These are phyloP conservation scores for Eilema caniola DNA, from an alignment of 2,888 invertebrate species.

Conservation along the genomic window DNA sequence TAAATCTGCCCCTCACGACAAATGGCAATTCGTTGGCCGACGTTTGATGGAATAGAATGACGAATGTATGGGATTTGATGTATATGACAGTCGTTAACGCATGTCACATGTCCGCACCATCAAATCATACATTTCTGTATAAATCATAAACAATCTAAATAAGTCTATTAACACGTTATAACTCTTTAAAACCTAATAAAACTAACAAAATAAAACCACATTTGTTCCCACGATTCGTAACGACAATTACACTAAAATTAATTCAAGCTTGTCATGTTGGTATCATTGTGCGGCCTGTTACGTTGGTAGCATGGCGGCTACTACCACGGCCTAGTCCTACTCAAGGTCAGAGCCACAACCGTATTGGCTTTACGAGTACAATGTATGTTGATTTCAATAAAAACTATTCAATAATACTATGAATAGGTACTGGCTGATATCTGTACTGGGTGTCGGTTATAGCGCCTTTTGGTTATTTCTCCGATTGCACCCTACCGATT, in stretches of 20 bases:
- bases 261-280: background rate
- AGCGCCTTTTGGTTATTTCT: no score
- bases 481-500: no score
- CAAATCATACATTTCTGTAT: no score
- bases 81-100: no score
- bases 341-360: background rate
- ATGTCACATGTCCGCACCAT: no score
- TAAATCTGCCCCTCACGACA: no score
- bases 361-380: slow-evolving; percentile 1
- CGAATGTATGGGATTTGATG: no score
- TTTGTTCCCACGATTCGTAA: background rate
- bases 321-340: background rate
- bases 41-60: no score
- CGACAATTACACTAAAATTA: background rate
- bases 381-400: background rate
- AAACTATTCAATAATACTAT: background rate
- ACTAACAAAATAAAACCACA: background rate
- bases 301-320: background rate
- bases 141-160: no score
- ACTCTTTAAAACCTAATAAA: background rate
- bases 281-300: background rate
- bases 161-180: background rate
- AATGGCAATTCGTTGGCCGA: no score
- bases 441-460: no score
- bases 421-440: no score